These are phyloP conservation scores for Trichogramma dendrolimi DNA, from an alignment of 2,888 invertebrate species.

Conservation along the genomic window DNA sequence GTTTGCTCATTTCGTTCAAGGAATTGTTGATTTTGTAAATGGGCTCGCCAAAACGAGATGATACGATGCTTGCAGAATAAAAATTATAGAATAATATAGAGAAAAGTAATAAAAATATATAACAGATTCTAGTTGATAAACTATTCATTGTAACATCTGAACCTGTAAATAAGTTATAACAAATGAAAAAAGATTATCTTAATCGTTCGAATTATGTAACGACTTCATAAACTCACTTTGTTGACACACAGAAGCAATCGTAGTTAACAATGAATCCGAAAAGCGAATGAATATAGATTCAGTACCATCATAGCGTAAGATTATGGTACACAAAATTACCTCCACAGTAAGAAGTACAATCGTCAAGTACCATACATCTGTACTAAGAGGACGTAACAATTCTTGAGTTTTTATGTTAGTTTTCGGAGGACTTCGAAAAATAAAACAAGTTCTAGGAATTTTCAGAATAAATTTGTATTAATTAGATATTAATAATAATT, in stretches of 20 bases:
- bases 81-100: conserved; percentile 43
- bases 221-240: conserved; percentile 32
- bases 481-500: too few species aligned
- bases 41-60: conserved; percentile 42
- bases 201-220: too few species aligned
- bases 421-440: conserved; percentile 35
- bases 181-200: not conserved
- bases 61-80: conserved; percentile 44
- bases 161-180: conserved; percentile 30
- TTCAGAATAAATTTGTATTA: too few species aligned
- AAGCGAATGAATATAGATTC: conserved; percentile 9
- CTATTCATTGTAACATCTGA: conserved; percentile 36
- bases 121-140: conserved; percentile 38
- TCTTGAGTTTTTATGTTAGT: conserved; percentile 29
- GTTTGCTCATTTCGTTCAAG: too few species aligned
- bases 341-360: conserved; percentile 23
- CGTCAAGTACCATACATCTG: conserved; percentile 33
- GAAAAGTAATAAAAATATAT: conserved; percentile 39
- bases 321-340: not conserved
- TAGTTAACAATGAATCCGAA: conserved; percentile 28
- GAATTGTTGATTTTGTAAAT: conserved; percentile 15
- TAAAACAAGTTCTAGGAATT: conserved; percentile 35
- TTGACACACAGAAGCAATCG: conserved; percentile 36
- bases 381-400: conserved; percentile 34
- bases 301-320: conserved; percentile 29